Evolutionary conservation across 2,888 invertebrate genomes (phyloP).

Genomic region (Mesodorylaimus sp.): DNA sequence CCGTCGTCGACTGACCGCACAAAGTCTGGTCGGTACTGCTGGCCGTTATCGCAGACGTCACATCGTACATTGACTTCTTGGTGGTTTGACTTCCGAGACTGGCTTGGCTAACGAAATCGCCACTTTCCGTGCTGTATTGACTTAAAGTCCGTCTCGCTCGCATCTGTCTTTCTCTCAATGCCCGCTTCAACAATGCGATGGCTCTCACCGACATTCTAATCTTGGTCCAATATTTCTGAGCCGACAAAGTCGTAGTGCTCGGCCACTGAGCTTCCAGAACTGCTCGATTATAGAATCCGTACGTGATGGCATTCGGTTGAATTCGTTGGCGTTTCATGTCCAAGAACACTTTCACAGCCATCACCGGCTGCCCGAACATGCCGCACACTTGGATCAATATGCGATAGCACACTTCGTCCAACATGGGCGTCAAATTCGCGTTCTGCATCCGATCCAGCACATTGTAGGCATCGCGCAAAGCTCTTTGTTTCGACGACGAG

Average conservation of each 20-base stretch:
- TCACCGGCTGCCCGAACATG: slow-evolving; percentile 69
- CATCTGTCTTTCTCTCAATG: background rate
- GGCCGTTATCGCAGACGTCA: background rate
- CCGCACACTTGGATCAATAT: slow-evolving; percentile 97
- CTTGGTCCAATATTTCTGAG: slow-evolving; percentile 77
- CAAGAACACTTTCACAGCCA: slow-evolving; percentile 64
- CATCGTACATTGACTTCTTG: background rate
- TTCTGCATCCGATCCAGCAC: slow-evolving; percentile 68
- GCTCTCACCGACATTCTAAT: slow-evolving; percentile 74
- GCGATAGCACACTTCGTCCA: slow-evolving; percentile 60
- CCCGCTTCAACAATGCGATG: slow-evolving; percentile 66
- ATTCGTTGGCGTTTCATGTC: slow-evolving; percentile 80
- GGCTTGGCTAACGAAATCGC: background rate
- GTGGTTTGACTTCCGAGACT: background rate
- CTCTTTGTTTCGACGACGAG: slow-evolving; percentile 49
- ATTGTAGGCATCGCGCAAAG: slow-evolving; percentile 61
- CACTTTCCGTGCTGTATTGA: background rate
- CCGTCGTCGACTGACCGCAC: too few relatives aligned
- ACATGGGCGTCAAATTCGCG: slow-evolving; percentile 45
- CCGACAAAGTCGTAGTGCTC: slow-evolving; percentile 47
- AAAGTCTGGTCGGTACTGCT: background rate
- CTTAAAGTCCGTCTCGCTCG: slow-evolving; percentile 2
- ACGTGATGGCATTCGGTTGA: slow-evolving; percentile 91
- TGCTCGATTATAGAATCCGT: slow-evolving; percentile 61
- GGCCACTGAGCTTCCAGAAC: slow-evolving; percentile 92